Evolutionary conservation across 2,888 invertebrate genomes (phyloP), one percentile per base, ranked within the genome.

Genomic region (Caenorhabditis sp.): DNA sequence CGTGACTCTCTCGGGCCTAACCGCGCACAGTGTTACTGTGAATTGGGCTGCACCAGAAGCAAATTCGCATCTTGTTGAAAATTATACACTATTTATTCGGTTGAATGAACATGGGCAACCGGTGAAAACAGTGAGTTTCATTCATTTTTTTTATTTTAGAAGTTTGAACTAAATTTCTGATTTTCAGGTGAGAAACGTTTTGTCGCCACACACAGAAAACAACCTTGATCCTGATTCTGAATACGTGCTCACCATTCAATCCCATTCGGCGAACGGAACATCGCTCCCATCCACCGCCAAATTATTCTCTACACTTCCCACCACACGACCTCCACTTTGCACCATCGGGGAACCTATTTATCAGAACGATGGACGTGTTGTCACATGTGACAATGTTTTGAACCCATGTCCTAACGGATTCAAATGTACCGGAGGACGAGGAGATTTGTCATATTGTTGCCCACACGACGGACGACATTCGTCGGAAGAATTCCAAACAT

Each of bases 211-310:
- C 62, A 65, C 53, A 0, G 79, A 80, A 56, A 57, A 71, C 17
- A 78, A 75, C n/a, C 59, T 82, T 21, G 82, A 80, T 10, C 68
- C 80, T 0, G 82, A 82, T 54, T 66, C 74, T 10, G 74, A 77
- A 31, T 82, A 82, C 52, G 70, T 77, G 4, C 68, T 82, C 0
- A 75, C 75, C 14, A 63, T 81, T 4, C 79, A 76, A 54, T 77
- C 79, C 4, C 65, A 77, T 53, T 78, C 79, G 5, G 58, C 50
- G 8, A 69, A 76, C 20, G 82, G 82, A 21, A 64, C 64, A 7
- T 79, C 79, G 0, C 74, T 82, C 10, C 82, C 82, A 1, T 82
- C 82, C 0, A 82, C 82, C 1, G 75, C 82, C 20, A 76, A 80
- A 27, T 53, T 82, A n/a, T 80, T 82, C 64, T 53, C 72, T 12